Evolutionary conservation across 2,888 invertebrate genomes (phyloP).

Genomic region (Iselma pallidipennis): DNA sequence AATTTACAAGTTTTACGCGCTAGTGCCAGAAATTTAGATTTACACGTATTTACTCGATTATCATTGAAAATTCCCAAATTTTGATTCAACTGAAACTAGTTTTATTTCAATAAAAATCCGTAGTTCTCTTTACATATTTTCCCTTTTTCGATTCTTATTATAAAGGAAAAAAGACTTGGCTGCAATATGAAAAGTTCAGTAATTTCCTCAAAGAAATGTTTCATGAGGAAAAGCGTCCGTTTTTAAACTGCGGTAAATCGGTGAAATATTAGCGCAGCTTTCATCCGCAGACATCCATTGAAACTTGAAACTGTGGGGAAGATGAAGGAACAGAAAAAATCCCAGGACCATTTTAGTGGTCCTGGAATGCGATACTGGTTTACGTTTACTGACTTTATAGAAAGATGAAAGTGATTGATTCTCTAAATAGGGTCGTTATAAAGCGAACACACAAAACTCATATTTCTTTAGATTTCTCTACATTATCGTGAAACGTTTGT

Average conservation of each 20-base stretch:
- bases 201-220: constrained; percentile 27
- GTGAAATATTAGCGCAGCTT: constrained; percentile 47
- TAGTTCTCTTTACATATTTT: too few relatives aligned
- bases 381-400: constrained; percentile 36
- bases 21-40: too few relatives aligned
- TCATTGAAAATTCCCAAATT: too few relatives aligned
- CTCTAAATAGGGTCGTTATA: constrained; percentile 34
- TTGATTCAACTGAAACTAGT: too few relatives aligned
- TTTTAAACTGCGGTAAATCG: constrained; percentile 44
- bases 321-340: constrained; percentile 7
- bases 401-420: constrained; percentile 46
- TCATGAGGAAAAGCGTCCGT: constrained; percentile 23
- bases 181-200: constrained; percentile 15
- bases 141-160: too few relatives aligned
- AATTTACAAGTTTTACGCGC: neutral
- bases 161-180: neutral
- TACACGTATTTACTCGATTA: too few relatives aligned
- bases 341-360: constrained; percentile 34
- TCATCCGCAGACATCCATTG: constrained; percentile 44
- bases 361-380: constrained; percentile 37
- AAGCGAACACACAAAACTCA: constrained; percentile 12
- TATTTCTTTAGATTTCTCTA: too few relatives aligned
- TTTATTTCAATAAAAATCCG: too few relatives aligned
- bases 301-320: constrained; percentile 45
- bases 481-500: too few relatives aligned